Evolutionary conservation across 2,797 vertebrate species (phyloP).

Genomic region (Tolypeutes matacus): DNA sequence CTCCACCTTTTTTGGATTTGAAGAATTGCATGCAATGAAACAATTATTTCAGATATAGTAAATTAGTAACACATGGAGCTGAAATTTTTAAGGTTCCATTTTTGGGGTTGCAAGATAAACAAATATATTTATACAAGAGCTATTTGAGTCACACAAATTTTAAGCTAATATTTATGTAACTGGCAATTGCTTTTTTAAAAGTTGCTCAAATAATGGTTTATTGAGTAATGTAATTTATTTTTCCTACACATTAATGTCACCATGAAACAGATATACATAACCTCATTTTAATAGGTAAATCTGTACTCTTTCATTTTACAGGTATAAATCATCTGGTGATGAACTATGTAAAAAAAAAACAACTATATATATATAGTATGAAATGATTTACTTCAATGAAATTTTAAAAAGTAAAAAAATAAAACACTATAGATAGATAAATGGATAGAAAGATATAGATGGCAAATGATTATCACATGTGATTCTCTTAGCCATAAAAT

Average conservation of each 20-base stretch:
- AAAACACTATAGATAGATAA: too few species aligned
- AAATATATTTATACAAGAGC: conserved; percentile 66
- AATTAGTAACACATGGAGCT: conserved; percentile 60
- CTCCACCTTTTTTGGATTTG: conserved; percentile 18
- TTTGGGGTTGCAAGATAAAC: conserved; percentile 67
- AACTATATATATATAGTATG: too few species aligned
- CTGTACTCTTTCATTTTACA: neutral
- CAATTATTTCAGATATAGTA: conserved; percentile 45
- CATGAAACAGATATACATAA: neutral
- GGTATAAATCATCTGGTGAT: conserved; percentile 45
- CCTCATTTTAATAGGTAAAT: neutral
- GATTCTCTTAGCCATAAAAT: neutral
- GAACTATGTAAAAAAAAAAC: neutral
- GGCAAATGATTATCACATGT: neutral
- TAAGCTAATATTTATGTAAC: conserved; percentile 46
- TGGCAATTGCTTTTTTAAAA: conserved; percentile 56
- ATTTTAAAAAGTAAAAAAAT: too few species aligned
- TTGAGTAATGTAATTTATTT: conserved; percentile 1
- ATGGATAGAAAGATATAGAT: too few species aligned
- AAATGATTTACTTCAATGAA: too few species aligned
- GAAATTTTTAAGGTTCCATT: conserved; percentile 64
- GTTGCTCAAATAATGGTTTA: conserved; percentile 27
- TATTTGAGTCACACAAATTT: conserved; percentile 56
- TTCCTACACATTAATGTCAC: neutral
- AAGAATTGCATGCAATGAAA: conserved; percentile 49